A percentile compares a stretch with the other conserved stretches of the same genome.
Conservation (phyloP, 2,888 invertebrate species). For the Andricus curvator region DNA sequence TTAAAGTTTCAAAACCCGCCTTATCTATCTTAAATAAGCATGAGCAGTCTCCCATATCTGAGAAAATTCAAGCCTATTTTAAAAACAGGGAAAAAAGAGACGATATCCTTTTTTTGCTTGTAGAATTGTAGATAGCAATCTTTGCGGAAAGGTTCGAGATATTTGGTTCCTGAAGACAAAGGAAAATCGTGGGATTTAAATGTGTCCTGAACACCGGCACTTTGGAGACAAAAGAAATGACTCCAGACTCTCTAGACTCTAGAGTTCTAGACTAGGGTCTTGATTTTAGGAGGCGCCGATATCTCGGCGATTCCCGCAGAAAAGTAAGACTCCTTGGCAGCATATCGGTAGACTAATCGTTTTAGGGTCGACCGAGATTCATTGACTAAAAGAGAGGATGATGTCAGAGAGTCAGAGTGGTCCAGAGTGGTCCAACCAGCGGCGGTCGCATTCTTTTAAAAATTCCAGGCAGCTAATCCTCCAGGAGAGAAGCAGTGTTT, state of each 20-base stretch:
- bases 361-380: conserved; percentile 45
- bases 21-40: background rate
- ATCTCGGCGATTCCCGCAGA: conserved; percentile 3
- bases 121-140: background rate
- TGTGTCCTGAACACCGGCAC: background rate
- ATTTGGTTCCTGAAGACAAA: background rate
- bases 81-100: background rate
- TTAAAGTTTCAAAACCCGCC: background rate
- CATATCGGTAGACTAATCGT: conserved; percentile 51
- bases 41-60: background rate
- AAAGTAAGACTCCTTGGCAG: background rate
- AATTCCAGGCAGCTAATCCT: conserved; percentile 66
- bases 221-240: conserved; percentile 1
- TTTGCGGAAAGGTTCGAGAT: conserved; percentile 1
- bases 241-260: background rate
- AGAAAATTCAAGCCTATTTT: background rate
- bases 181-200: conserved; percentile 7
- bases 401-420: conserved; percentile 59
- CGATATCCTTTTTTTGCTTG: background rate
- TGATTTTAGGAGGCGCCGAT: background rate
- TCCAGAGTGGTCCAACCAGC: conserved; percentile 55
- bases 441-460: conserved; percentile 67
- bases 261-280: background rate
- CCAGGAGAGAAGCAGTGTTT: conserved; percentile 62
- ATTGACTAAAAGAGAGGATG: conserved; percentile 68